These are phyloP conservation scores for Tenthredo mesomela DNA, from an alignment of 2,888 invertebrate species.

Conservation along the genomic window DNA sequence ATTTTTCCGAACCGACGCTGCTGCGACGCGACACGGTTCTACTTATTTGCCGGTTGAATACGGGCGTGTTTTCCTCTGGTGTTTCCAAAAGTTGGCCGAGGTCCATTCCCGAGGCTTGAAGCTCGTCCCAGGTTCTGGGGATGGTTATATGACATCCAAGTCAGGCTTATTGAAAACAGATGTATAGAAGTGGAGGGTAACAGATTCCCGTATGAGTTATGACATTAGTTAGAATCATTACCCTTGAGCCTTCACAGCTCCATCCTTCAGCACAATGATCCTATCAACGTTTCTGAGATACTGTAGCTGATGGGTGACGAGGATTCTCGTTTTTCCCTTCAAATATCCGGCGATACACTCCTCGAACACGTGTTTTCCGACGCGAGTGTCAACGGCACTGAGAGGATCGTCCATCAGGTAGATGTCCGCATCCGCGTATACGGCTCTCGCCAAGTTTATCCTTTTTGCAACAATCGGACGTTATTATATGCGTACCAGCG, in stretches of 20 bases:
- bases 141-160: neutral
- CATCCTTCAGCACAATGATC: conserved; percentile 75
- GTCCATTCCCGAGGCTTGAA: conserved; percentile 87
- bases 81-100: conserved; percentile 85
- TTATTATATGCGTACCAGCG: neutral
- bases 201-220: neutral
- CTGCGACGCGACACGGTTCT: conserved; percentile 71
- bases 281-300: conserved; percentile 77
- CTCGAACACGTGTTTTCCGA: conserved; percentile 93
- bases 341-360: conserved; percentile 85
- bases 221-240: neutral
- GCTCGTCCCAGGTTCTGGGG: conserved; percentile 82
- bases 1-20: conserved; percentile 67
- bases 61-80: conserved; percentile 75
- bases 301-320: conserved; percentile 84
- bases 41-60: conserved; percentile 58
- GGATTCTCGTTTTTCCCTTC: conserved; percentile 79
- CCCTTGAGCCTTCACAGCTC: conserved; percentile 70
- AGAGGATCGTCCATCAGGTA: conserved; percentile 95
- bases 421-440: conserved; percentile 92
- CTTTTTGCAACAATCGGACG: conserved; percentile 72
- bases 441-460: conserved; percentile 92
- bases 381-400: conserved; percentile 94
- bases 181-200: too few relatives aligned
- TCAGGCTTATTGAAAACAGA: neutral